Conservation (phyloP, 2,888 invertebrate species). For the Anticlea derivata region DNA sequence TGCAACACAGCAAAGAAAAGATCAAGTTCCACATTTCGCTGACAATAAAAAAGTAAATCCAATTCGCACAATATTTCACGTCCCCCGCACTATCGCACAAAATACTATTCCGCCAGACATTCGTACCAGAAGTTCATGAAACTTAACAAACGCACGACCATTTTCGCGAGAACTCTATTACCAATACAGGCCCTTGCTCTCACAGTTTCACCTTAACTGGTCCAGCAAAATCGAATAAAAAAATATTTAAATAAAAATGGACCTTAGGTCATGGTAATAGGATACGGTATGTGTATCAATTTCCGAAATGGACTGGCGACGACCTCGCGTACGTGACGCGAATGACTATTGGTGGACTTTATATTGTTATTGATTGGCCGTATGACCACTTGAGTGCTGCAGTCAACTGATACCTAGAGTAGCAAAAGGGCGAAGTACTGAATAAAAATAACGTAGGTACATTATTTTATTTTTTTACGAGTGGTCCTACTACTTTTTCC, state of each 20-base stretch:
- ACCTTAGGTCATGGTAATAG: slow-evolving; percentile 45
- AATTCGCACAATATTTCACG: slow-evolving; percentile 48
- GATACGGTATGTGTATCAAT: slow-evolving; percentile 67
- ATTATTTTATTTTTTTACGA: too few relatives aligned
- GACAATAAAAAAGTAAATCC: slow-evolving; percentile 38
- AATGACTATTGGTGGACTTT: slow-evolving; percentile 68
- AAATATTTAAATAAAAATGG: slow-evolving; percentile 37
- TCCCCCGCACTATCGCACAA: slow-evolving; percentile 58
- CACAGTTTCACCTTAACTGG: slow-evolving; percentile 52
- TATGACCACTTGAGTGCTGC: slow-evolving; percentile 46
- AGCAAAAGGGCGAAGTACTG: slow-evolving; percentile 5
- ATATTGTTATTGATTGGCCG: slow-evolving; percentile 77
- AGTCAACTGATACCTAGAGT: slow-evolving; percentile 13
- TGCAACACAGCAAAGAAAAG: neutral
- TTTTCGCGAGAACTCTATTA: slow-evolving; percentile 29
- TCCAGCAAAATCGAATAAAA: slow-evolving; percentile 32
- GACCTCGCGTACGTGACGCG: slow-evolving; percentile 71
- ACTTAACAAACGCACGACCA: slow-evolving; percentile 51
- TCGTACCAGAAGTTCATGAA: slow-evolving; percentile 70
- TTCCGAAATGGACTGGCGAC: slow-evolving; percentile 77
- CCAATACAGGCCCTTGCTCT: neutral
- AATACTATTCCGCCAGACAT: slow-evolving; percentile 74
- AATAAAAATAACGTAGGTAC: neutral
- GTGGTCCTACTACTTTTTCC: too few relatives aligned
- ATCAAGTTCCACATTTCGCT: slow-evolving; percentile 26